Base-by-base conservation (phyloP, 2,888 invertebrate genomes). In the Caenorhabditis sp. region DNA sequence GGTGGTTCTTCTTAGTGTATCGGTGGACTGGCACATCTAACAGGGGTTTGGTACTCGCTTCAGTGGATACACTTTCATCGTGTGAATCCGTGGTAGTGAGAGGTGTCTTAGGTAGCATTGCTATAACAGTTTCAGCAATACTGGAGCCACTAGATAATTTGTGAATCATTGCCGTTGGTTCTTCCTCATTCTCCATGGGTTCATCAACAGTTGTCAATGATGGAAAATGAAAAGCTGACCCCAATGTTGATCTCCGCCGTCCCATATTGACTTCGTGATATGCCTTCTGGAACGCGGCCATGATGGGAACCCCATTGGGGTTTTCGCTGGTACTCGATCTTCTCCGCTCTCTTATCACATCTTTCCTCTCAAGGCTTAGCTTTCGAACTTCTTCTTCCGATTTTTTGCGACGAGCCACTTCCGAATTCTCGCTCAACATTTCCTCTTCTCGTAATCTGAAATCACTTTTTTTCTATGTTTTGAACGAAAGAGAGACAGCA, bases 271-370 rank as follows among this genome's bases (percentile, higher is more conserved):
- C 77, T 49, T 80, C 80, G 20, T 78, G 71, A 65, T 77, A 80
- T 5, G 80, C 80, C 72, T 80, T 82, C 23, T 82, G 76, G 57
- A 82, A 82, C 1, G 82, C 82, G 20, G 59, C 61, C 82, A 82
- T 82, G 27, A 82, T 82, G 4, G 82, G 79, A n/a, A 80, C 70
- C 12, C 80, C 80, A 69, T 80, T 80, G 14, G 80, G 80, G 64
- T 74, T 76, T 50, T 78, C 78, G 12, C 62, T 69, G 7, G 76
- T 76, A 36, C 77, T 77, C 36, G 66, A 72, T 20, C 80, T 56
- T 23, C 80, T 38, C n/a, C 70, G 52, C 20, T 80, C 75, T 43
- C 64, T 61, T 23, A 80, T 75, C 36, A 70, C 69, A 23, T 67
- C 43, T 60, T 74, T 67, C 36, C 77, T 52, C 50, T 80, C 80